Percentiles rank a stretch among this genome's conserved stretches.
Evolutionary conservation across 2,113 vertebrate species (phyloP).

Genomic region (Baryphthengus martii): DNA sequence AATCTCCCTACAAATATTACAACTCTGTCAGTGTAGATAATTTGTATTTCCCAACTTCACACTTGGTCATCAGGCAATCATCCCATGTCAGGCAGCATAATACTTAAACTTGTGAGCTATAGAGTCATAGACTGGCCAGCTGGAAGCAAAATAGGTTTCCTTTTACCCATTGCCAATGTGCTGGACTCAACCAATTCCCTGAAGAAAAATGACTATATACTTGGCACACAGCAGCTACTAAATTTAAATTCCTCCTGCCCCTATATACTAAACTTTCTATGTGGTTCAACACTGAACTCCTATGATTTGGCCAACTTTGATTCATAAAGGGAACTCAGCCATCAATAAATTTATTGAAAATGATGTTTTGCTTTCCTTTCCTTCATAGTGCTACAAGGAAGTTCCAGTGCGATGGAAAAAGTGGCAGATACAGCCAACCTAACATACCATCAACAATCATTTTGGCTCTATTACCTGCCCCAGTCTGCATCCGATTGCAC

Average conservation of each 20-base stretch:
- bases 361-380: neutral
- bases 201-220: conserved; percentile 49
- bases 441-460: neutral
- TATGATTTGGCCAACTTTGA: neutral
- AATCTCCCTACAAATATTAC: neutral
- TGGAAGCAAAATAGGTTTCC: conserved; percentile 50
- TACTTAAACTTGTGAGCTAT: conserved; percentile 18
- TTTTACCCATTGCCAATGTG: conserved; percentile 37
- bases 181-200: conserved; percentile 38
- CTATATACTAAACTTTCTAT: conserved; percentile 22
- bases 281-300: conserved; percentile 20
- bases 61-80: conserved; percentile 16
- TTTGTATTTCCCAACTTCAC: conserved; percentile 13
- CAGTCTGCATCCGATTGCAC: neutral
- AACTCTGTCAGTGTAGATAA: neutral
- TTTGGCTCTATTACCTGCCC: neutral
- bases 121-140: neutral
- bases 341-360: conserved; percentile 17
- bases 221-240: conserved; percentile 34
- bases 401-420: neutral
- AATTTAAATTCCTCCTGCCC: conserved; percentile 43
- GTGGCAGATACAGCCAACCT: neutral
- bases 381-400: neutral
- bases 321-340: conserved; percentile 7
- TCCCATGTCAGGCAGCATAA: conserved; percentile 25